Evolutionary conservation across 2,888 invertebrate species (phyloP).

Genomic region (Drosophila subquinaria): DNA sequence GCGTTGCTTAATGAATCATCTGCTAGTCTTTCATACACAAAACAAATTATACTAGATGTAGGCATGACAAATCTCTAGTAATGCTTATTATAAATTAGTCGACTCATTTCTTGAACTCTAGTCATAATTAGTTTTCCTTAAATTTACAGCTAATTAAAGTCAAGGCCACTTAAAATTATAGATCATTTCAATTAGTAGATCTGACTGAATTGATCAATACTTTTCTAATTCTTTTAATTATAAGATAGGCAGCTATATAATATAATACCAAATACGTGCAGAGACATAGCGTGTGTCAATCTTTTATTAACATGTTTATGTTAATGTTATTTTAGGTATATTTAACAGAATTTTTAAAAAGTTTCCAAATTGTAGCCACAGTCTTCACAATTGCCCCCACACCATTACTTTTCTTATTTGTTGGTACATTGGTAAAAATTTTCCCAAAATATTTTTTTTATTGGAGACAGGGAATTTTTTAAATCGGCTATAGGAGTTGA

Average conservation of each 20-base stretch:
- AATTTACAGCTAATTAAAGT: conserved; percentile 33
- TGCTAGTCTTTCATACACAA: neutral
- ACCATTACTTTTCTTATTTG: no score
- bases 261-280: neutral
- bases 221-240: neutral
- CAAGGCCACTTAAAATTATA: neutral
- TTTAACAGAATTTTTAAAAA: neutral
- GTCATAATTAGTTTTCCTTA: conserved; percentile 13
- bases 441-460: no score
- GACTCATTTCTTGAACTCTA: conserved; percentile 27
- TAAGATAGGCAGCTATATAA: neutral
- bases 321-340: neutral
- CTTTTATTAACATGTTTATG: neutral
- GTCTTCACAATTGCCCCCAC: no score
- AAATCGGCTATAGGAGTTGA: no score
- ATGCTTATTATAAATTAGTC: conserved; percentile 33
- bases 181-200: neutral
- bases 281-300: neutral
- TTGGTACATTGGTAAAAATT: no score
- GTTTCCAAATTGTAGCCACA: no score
- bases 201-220: neutral
- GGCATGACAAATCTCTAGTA: conserved; percentile 34
- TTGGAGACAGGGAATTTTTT: no score
- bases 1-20: conserved; percentile 32
- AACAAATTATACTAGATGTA: conserved; percentile 3